Base-by-base conservation (phyloP, 1,140 invertebrate species). In the Saccostrea cuccullata region DNA sequence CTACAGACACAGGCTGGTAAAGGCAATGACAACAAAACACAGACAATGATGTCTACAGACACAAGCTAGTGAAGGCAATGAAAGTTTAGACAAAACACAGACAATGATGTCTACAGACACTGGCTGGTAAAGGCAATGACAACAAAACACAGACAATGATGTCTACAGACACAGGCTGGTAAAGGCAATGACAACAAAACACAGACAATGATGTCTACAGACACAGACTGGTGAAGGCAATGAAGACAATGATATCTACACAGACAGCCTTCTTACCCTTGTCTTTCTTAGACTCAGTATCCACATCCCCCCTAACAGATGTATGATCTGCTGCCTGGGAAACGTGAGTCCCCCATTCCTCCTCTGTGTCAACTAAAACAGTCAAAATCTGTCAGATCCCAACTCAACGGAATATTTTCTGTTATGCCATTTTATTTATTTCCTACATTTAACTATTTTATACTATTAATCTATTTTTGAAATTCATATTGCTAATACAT, bases 311-410 rank as follows among this genome's bases (percentile, higher is more conserved):
- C 26, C 26, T 77, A 11, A 26, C 26, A 36, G 70, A 77, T 0
- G 70, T 17, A 15, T 77, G 23, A 26, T 77, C 70, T 15, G 70
- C 70, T 13, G 5, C 26, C 70, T 77, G 70, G 26, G 70, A 30
- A 15, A 77, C 23, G 4, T 77, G 70, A 77, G 70, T 26, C 2
- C 23, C 26, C 70, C 70, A 77, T 12, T 77, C 70, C 23, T 77
- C 70, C 8, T 77, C 70, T 77, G 70, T 77, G 70, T 77, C 70
- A 5, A 36, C 26, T 77, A 77, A 77, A 77, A 77, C 26, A 77
- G 15, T 77, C 70, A 77, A 77, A 64, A 17, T 6, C 17, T 20
- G 5, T 20, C n/a, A 64, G 20, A 64, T 64, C 17, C 17, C n/a
- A 20, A 17, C n/a, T 20, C 58, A 15, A 20, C n/a, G n/a, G 17